phyloP scores from a whole-genome alignment of 1,140 invertebrate species.

The Galleria mellonella region DNA sequence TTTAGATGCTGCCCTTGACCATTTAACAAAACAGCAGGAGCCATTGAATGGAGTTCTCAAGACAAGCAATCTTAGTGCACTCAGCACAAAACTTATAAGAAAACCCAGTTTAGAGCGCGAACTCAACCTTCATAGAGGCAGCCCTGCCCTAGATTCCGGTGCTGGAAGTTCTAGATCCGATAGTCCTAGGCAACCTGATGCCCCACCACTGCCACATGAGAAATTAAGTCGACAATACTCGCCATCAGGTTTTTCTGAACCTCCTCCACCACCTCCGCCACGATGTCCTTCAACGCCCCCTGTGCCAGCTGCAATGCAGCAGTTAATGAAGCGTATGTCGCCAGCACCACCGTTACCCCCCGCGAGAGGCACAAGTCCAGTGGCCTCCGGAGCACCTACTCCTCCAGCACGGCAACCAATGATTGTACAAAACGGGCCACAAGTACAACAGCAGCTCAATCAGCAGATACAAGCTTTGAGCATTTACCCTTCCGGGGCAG shows the following conservation, averaged over 20 bases:
- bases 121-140: slow-evolving; percentile 82
- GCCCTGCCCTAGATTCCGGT: slow-evolving; percentile 90
- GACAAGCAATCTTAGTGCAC: slow-evolving; percentile 70
- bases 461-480: slow-evolving; percentile 92
- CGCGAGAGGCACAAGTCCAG: slow-evolving; percentile 85
- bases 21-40: slow-evolving; percentile 79
- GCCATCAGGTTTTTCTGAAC: slow-evolving; percentile 80
- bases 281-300: slow-evolving; percentile 82
- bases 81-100: slow-evolving; percentile 85
- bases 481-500: slow-evolving; percentile 81
- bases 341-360: slow-evolving; percentile 81
- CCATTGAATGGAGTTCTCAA: slow-evolving; percentile 76
- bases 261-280: slow-evolving; percentile 82
- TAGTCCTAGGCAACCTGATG: slow-evolving; percentile 82
- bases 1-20: slow-evolving; percentile 81
- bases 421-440: slow-evolving; percentile 87
- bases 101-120: slow-evolving; percentile 91
- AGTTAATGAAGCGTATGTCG: slow-evolving; percentile 89
- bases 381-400: slow-evolving; percentile 66
- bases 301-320: slow-evolving; percentile 86
- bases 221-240: slow-evolving; percentile 78
- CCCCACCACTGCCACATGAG: slow-evolving; percentile 69
- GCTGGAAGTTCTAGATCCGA: slow-evolving; percentile 92
- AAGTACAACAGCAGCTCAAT: slow-evolving; percentile 87
- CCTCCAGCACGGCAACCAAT: slow-evolving; percentile 79